Evolutionary conservation across 2,797 vertebrate species (phyloP), one percentile per base, ranked within the genome.

Genomic region (Centroberyx gerrardi): DNA sequence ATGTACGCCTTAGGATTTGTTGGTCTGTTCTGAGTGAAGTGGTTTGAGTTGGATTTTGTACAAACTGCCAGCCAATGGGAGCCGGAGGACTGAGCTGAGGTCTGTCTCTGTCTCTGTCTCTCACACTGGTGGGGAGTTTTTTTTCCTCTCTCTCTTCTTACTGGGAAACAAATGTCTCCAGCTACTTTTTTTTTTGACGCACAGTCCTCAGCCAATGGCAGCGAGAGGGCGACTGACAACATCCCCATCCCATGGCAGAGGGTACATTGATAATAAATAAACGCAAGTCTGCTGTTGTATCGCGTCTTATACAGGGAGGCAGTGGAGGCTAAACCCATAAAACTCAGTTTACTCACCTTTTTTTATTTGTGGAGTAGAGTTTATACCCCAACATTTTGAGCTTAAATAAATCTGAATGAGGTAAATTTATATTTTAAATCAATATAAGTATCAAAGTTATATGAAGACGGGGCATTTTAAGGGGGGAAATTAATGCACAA

Each of bases 101-200:
- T 95, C 96, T 95, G 95, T 95, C 93, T 94, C 94, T 59, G 86
- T 85, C 86, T 94, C 93, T 91, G 94, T 96, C 96, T 90, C 86
- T 85, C 89, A 83, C 89, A 84, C 89, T 96, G 96, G 95, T 95
- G 90, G 96, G 95, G 95, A 96, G 96, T 73, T 75, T 62, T 65
- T 64, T 33, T 10, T 2, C 9, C n/a, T 10, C 27, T 33, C 42
- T 58, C 62, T 74, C 76, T 74, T 85, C 68, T 80, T 96, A 95
- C 96, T 93, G 96, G 94, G 95, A 96, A 97, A 97, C 94, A 93
- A 94, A 95, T 89, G 96, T 96, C 96, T 96, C 96, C 95, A 96
- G 97, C 96, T 97, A 97, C 97, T 97, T 97, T 96, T 97, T 97
- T 97, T 96, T 97, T 97, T 97, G 97, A 98, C 97, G 96, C 97